These are phyloP conservation scores for Labroides dimidiatus DNA, from an alignment of 2,797 vertebrate species.

Conservation along the genomic window DNA sequence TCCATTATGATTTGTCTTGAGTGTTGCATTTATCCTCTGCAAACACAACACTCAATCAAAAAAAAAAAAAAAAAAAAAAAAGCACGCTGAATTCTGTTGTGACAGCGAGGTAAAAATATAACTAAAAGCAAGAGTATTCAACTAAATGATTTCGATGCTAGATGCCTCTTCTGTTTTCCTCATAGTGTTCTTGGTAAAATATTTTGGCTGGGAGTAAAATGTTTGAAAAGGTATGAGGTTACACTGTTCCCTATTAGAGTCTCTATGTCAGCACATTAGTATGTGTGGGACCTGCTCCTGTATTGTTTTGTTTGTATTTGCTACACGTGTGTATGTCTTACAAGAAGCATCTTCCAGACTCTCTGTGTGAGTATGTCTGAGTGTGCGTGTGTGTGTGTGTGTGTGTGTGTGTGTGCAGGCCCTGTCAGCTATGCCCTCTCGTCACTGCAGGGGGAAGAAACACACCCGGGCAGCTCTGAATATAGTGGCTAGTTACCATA, in stretches of 20 bases:
- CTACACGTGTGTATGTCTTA: slow-evolving; percentile 57
- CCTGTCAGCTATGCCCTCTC: slow-evolving; percentile 82
- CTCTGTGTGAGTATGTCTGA: slow-evolving; percentile 46
- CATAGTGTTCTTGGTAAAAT: slow-evolving; percentile 16
- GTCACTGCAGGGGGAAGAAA: slow-evolving; percentile 78
- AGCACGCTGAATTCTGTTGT: slow-evolving; percentile 4
- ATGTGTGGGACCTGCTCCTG: slow-evolving; percentile 24
- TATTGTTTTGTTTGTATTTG: slow-evolving; percentile 59
- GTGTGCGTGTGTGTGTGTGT: slow-evolving; percentile 30
- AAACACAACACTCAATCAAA: neutral
- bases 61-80: slow-evolving; percentile 16
- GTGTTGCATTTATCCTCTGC: neutral
- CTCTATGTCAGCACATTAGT: slow-evolving; percentile 39
- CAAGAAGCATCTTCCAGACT: slow-evolving; percentile 53
- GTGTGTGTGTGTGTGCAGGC: slow-evolving; percentile 50
- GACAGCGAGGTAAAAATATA: too few relatives aligned
- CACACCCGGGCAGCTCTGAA: slow-evolving; percentile 80
- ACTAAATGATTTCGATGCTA: neutral
- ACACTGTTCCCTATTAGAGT: slow-evolving; percentile 38
- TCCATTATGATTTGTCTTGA: slow-evolving; percentile 8
- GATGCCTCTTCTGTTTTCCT: neutral
- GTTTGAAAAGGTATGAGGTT: slow-evolving; percentile 11
- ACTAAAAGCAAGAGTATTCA: too few relatives aligned
- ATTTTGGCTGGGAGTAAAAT: slow-evolving; percentile 28
- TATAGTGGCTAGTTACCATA: slow-evolving; percentile 86